Percentiles rank a stretch among this genome's conserved stretches.
These are phyloP conservation scores for Petrocephalus sullivani DNA, from an alignment of 2,797 vertebrate species.

Conservation along the genomic window DNA sequence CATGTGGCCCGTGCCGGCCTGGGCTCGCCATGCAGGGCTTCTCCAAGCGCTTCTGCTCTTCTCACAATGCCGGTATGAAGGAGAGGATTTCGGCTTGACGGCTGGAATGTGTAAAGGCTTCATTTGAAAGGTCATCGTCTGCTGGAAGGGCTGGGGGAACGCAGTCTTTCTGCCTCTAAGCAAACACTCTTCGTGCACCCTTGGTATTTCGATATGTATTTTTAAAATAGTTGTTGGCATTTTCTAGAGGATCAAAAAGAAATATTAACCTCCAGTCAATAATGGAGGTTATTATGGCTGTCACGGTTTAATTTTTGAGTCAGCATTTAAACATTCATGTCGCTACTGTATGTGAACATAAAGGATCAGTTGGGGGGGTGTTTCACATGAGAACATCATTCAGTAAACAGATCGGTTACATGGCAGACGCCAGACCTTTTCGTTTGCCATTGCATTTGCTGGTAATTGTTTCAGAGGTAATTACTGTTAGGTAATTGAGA, in stretches of 20 bases:
- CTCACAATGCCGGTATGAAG: neutral
- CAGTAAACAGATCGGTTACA: neutral
- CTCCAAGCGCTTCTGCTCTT: neutral
- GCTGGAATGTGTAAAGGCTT: neutral
- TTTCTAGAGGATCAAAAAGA: conserved; percentile 1
- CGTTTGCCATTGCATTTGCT: neutral
- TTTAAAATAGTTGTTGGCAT: neutral
- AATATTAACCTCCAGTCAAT: neutral
- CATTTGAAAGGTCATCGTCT: neutral
- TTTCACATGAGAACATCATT: neutral
- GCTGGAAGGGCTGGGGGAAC: neutral
- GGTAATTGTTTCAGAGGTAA: neutral
- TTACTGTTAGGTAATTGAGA: neutral
- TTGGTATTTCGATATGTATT: neutral
- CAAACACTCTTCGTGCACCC: neutral
- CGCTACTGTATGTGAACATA: neutral
- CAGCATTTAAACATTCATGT: neutral
- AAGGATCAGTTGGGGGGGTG: neutral
- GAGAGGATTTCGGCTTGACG: neutral
- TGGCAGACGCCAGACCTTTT: neutral
- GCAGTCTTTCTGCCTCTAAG: neutral
- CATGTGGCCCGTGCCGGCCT: too few relatives aligned
- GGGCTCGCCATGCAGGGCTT: neutral
- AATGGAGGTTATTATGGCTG: neutral
- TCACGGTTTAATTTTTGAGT: conserved; percentile 3